Evolutionary conservation across 2,113 vertebrate species (phyloP).

Genomic region (Platysternon megacephalum): DNA sequence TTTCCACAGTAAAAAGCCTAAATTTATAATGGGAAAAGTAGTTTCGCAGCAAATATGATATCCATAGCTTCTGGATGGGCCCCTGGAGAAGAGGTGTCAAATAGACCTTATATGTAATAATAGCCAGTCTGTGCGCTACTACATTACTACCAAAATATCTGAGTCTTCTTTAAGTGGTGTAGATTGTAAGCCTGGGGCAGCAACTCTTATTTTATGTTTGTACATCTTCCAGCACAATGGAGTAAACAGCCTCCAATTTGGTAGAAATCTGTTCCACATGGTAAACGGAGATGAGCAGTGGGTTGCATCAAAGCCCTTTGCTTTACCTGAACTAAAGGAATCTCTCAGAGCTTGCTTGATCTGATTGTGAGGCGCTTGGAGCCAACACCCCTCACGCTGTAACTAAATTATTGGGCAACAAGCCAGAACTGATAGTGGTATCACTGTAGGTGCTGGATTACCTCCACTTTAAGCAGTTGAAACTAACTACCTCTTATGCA

Average conservation of each 20-base stretch:
- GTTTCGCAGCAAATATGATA: not conserved
- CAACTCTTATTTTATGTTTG: not conserved
- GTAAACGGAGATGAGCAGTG: not conserved
- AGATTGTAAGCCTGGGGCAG: not conserved
- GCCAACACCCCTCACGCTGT: not conserved
- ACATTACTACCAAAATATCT: not conserved
- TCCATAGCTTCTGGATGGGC: not conserved
- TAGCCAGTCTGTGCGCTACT: not conserved
- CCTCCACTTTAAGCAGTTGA: conserved; percentile 13
- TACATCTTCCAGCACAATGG: not conserved
- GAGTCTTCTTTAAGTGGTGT: not conserved
- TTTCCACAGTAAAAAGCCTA: not conserved
- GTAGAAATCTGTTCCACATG: not conserved
- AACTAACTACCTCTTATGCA: not conserved
- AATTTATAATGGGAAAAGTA: not conserved
- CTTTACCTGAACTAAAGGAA: not conserved
- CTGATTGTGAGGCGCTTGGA: not conserved
- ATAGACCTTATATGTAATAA: not conserved
- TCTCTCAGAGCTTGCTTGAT: not conserved
- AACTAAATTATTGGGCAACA: not conserved
- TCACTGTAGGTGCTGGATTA: not conserved
- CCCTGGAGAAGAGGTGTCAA: not conserved
- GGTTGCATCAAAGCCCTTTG: not conserved
- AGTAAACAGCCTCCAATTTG: not conserved
- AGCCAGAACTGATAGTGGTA: accelerated